A percentile compares a stretch with the other conserved stretches of the same genome.
These are phyloP conservation scores for Tetragnatha versicolor DNA, from an alignment of 1,140 invertebrate species.

Conservation along the genomic window DNA sequence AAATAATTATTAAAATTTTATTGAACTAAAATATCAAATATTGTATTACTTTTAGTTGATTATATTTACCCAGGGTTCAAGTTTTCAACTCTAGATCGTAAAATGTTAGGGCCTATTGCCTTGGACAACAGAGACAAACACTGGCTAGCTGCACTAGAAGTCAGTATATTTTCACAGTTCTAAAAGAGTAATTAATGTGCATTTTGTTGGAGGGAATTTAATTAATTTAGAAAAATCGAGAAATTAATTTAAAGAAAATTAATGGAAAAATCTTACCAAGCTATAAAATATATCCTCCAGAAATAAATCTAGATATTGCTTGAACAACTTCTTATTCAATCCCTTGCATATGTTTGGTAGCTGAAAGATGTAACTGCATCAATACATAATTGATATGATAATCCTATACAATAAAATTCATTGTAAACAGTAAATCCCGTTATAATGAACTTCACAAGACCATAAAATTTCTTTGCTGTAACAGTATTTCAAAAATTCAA, in stretches of 20 bases:
- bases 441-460: no score
- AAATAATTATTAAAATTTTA: slow-evolving; percentile 91
- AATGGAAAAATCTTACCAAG: slow-evolving; percentile 64
- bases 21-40: slow-evolving; percentile 90
- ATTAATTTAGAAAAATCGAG: not conserved
- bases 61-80: slow-evolving; percentile 63
- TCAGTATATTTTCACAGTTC: slow-evolving; percentile 68
- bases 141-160: slow-evolving; percentile 67
- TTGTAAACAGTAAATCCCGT: no score
- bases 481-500: no score
- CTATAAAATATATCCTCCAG: slow-evolving; percentile 69
- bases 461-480: no score
- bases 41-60: not conserved
- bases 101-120: slow-evolving; percentile 68
- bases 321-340: slow-evolving; percentile 68
- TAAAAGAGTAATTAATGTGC: slow-evolving; percentile 58
- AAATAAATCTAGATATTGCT: slow-evolving; percentile 67
- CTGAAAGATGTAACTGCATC: slow-evolving; percentile 51
- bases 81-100: slow-evolving; percentile 68
- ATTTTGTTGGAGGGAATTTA: not conserved
- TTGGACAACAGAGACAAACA: slow-evolving; percentile 66
- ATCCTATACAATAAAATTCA: not conserved
- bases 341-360: slow-evolving; percentile 67
- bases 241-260: not conserved
- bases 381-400: not conserved